Evolutionary conservation across 2,113 vertebrate species (phyloP).

Genomic region (Triplophysa tibetana): DNA sequence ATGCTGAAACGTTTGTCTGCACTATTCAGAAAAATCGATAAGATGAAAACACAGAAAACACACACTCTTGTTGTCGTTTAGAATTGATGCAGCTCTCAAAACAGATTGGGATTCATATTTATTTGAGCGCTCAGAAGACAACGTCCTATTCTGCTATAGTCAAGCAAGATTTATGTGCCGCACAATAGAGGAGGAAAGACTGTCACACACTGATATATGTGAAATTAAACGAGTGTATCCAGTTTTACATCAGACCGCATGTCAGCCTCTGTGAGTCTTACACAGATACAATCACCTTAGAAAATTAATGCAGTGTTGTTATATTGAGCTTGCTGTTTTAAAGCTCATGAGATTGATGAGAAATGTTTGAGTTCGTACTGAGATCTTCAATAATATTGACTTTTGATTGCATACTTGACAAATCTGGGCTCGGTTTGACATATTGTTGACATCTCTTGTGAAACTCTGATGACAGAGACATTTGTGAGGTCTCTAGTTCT

Average conservation of each 20-base stretch:
- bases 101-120: constrained; percentile 8
- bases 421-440: too few species aligned
- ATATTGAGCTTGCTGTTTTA: not conserved
- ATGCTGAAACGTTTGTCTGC: constrained; percentile 19
- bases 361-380: too few species aligned
- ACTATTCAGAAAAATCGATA: constrained; percentile 9
- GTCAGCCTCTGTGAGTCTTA: not conserved
- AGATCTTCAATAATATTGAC: too few species aligned
- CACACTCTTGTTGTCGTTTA: constrained; percentile 1
- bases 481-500: too few species aligned
- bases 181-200: not conserved
- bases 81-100: constrained; percentile 14
- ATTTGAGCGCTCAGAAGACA: not conserved
- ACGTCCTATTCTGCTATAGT: not conserved
- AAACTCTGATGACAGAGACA: too few species aligned
- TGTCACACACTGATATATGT: constrained; percentile 21
- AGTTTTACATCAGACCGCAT: constrained; percentile 8
- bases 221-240: not conserved
- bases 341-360: too few species aligned
- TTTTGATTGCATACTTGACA: too few species aligned
- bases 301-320: not conserved
- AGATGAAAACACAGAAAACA: not conserved
- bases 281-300: not conserved
- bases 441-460: too few species aligned
- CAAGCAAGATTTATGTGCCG: not conserved